Percentiles rank a stretch among this genome's conserved stretches.
Conservation (phyloP, 2,113 vertebrate genomes). For the Oncorhynchus tshawytscha region DNA sequence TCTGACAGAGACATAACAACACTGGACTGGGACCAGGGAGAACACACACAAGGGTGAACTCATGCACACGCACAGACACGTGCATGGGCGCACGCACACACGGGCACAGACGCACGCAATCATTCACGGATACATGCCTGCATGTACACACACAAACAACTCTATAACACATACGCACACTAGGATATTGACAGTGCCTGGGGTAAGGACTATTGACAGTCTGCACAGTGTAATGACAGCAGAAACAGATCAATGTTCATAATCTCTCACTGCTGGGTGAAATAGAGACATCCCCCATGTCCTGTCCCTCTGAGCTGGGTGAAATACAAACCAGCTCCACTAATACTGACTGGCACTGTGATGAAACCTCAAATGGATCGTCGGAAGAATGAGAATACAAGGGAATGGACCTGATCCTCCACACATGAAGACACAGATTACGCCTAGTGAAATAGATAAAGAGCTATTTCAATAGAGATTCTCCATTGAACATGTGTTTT, state of each 20-base stretch:
- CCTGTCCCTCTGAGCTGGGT: too few relatives aligned
- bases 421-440: too few relatives aligned
- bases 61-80: background rate
- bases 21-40: background rate
- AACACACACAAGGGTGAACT: background rate
- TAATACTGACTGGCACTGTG: too few relatives aligned
- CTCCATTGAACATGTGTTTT: too few relatives aligned
- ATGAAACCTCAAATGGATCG: too few relatives aligned
- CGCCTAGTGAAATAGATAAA: too few relatives aligned
- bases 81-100: background rate
- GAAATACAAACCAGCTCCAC: too few relatives aligned
- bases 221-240: background rate
- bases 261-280: background rate
- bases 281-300: too few relatives aligned
- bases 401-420: too few relatives aligned
- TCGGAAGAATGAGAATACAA: too few relatives aligned
- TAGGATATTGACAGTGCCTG: background rate
- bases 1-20: slow-evolving; percentile 28
- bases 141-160: background rate
- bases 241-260: background rate
- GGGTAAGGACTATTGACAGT: slow-evolving; percentile 1
- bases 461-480: too few relatives aligned
- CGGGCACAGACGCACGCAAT: background rate
- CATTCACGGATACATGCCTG: background rate
- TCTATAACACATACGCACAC: background rate